Evolutionary conservation across 92 coral and sea anemone species (phyloP), one percentile per base, ranked within the genome.

Genomic region (Ricordea florida): DNA sequence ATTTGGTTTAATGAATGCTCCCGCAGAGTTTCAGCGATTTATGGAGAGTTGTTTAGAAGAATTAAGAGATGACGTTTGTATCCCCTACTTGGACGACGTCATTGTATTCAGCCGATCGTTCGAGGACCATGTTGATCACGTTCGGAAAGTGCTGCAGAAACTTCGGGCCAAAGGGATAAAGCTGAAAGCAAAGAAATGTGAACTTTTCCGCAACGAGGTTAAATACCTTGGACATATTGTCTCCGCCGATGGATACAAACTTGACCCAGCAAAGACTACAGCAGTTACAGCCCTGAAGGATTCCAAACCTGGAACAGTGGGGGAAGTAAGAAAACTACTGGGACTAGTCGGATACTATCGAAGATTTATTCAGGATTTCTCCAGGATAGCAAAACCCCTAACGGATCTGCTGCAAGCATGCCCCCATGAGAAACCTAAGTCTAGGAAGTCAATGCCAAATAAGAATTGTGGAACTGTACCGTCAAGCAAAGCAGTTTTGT

Each of bases 31-130:
- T n/a, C n/a, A n/a, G n/a, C n/a, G n/a, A n/a, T n/a, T n/a, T n/a
- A n/a, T n/a, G n/a, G n/a, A n/a, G n/a, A n/a, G n/a, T n/a, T n/a
- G n/a, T n/a, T n/a, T n/a, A n/a, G n/a, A n/a, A n/a, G n/a, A n/a
- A n/a, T n/a, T n/a, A n/a, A n/a, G n/a, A n/a, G n/a, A 64, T 41
- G 55, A 41, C 14, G 22, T 64, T 16, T 64, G 72, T 26, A 64
- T 64, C 20, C 72, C 72, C 21, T 64, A 64, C 43, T 25, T 64
- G 24, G 72, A 64, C 17, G 72, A 64, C 28, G 55, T 64, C 17
- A 64, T 64, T 42, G 72, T 64, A 34, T 64, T 35, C 28, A 33
- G 50, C 6, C n/a, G 22, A 3, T 35, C 72, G 26, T 58, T 26
- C 30, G 36, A 20, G 66, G 36, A 38, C 21, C 52, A 25, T 38